Evolutionary conservation across 1,140 invertebrate genomes (phyloP).

Genomic region (Himalopsyche phryganea): DNA sequence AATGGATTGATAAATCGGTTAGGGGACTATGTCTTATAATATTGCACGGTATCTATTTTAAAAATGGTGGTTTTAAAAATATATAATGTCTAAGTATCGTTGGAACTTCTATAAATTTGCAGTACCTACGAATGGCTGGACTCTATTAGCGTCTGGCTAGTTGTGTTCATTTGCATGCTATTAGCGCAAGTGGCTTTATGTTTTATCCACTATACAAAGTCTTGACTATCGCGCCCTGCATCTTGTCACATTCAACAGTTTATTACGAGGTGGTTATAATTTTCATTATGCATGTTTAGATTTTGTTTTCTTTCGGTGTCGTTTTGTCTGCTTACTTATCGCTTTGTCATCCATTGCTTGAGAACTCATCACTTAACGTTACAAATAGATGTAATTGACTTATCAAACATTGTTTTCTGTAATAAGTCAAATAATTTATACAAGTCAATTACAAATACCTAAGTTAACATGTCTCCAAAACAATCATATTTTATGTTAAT

Average conservation of each 20-base stretch:
- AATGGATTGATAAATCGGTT: too few species aligned
- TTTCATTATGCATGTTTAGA: slow-evolving; percentile 16
- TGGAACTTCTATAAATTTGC: slow-evolving; percentile 7
- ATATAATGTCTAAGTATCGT: background rate
- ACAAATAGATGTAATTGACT: background rate
- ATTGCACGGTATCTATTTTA: too few species aligned
- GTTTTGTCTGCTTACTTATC: background rate
- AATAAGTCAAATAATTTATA: background rate
- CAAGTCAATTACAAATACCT: too few species aligned
- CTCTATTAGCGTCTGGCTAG: slow-evolving; percentile 28
- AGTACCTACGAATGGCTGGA: slow-evolving; percentile 23
- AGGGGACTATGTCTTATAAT: too few species aligned
- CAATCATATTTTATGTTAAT: too few species aligned
- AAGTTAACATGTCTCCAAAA: too few species aligned
- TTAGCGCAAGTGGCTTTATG: slow-evolving; percentile 28
- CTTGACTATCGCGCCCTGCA: slow-evolving; percentile 7
- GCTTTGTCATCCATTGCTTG: background rate
- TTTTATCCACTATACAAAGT: slow-evolving; percentile 26
- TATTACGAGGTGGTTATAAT: slow-evolving; percentile 28
- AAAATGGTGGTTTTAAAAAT: too few species aligned
- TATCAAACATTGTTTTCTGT: background rate
- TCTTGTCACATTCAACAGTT: slow-evolving; percentile 15
- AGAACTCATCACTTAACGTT: background rate
- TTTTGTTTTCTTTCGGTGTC: slow-evolving; percentile 4
- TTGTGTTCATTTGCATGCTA: slow-evolving; percentile 31